Percentiles rank a stretch among this genome's conserved stretches.
Conservation (phyloP, 2,888 invertebrate genomes). For the Cerceris ruficornis region DNA sequence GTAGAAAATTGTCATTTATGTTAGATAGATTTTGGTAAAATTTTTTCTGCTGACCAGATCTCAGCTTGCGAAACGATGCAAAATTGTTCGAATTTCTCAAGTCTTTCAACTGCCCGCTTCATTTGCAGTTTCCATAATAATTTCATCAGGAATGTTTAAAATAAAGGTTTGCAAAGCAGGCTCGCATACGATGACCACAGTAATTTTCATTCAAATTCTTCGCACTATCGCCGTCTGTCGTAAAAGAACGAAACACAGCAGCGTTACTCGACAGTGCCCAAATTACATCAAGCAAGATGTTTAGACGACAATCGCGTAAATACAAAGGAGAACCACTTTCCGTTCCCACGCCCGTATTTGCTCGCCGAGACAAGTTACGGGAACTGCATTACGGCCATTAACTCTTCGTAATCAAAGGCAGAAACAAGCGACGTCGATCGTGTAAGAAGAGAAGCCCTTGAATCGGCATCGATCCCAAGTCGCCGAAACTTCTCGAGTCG, state of each 20-base stretch:
- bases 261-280: no score
- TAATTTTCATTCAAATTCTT: not conserved
- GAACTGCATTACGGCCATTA: slow-evolving; percentile 51
- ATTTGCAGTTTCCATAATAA: no score
- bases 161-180: not conserved
- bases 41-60: no score
- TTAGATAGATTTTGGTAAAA: no score
- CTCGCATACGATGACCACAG: not conserved
- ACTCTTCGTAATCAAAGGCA: slow-evolving; percentile 32
- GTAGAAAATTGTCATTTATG: no score
- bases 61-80: no score
- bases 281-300: no score
- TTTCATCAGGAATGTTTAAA: not conserved
- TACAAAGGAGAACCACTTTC: not conserved
- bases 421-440: slow-evolving; percentile 35
- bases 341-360: not conserved
- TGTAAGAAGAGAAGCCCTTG: slow-evolving; percentile 42
- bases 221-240: no score
- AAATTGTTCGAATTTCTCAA: no score
- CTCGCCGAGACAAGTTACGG: slow-evolving; percentile 21
- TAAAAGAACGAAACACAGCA: no score
- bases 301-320: no score
- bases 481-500: slow-evolving; percentile 57
- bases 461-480: slow-evolving; percentile 60
- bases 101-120: no score